Conservation (phyloP, 2,888 invertebrate species). For the Ernsta delagoae region DNA sequence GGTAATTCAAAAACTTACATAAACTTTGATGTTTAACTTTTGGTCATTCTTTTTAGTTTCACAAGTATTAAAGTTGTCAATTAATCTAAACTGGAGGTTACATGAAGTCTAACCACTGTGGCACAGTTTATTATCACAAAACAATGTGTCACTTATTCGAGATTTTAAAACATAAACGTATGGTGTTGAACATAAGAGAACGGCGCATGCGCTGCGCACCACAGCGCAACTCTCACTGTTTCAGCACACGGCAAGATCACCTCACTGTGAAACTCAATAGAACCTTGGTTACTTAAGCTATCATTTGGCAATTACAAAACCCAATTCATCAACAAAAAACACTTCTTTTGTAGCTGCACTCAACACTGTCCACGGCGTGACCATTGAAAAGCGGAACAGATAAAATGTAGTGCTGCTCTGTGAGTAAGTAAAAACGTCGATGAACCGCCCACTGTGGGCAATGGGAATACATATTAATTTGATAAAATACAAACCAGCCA, state of each 20-base stretch:
- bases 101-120: conserved; percentile 50
- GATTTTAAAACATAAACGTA: too few relatives aligned
- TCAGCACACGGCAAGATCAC: conserved; percentile 40
- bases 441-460: conserved; percentile 11
- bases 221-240: conserved; percentile 71
- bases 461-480: too few relatives aligned
- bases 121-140: conserved; percentile 55
- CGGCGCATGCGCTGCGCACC: conserved; percentile 75
- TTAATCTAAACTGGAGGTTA: too few relatives aligned
- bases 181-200: too few relatives aligned
- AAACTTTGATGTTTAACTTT: conserved; percentile 47
- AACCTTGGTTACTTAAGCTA: conserved; percentile 26
- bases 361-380: conserved; percentile 1
- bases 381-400: neutral
- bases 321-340: neutral
- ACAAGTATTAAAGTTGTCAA: conserved; percentile 35
- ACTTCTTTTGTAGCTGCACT: conserved; percentile 21
- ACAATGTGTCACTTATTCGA: conserved; percentile 11
- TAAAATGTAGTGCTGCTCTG: conserved; percentile 1
- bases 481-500: conserved; percentile 1
- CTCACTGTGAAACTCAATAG: conserved; percentile 37
- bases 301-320: conserved; percentile 18
- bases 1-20: conserved; percentile 62
- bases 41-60: conserved; percentile 53
- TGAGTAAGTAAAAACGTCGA: conserved; percentile 5